Evolutionary conservation across 2,888 invertebrate species (phyloP).

Genomic region (Pollenia amentaria): DNA sequence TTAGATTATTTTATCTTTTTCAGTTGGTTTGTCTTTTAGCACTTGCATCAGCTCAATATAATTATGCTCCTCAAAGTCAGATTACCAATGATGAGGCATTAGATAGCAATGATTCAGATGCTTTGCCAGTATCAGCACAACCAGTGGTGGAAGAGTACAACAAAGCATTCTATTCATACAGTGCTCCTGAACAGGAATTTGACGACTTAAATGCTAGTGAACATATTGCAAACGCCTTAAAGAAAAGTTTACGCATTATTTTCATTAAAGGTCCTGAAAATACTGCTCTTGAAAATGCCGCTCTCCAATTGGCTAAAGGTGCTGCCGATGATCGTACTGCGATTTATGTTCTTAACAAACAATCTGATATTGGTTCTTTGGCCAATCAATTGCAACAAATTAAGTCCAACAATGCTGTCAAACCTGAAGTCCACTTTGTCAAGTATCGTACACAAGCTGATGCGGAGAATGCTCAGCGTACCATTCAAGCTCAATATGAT

Average conservation of each 20-base stretch:
- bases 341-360: conserved; percentile 81
- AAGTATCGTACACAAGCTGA: conserved; percentile 82
- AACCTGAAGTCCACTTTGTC: conserved; percentile 81
- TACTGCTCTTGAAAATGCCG: conserved; percentile 79
- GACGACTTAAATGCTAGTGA: conserved; percentile 76
- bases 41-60: conserved; percentile 70
- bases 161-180: conserved; percentile 79
- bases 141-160: conserved; percentile 75
- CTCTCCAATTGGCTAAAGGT: conserved; percentile 79
- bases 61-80: conserved; percentile 59
- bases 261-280: conserved; percentile 83
- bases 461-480: conserved; percentile 81
- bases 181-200: conserved; percentile 81
- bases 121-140: conserved; percentile 74
- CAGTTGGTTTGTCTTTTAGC: conserved; percentile 78
- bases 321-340: conserved; percentile 81
- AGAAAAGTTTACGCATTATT: conserved; percentile 81
- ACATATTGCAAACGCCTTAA: conserved; percentile 76
- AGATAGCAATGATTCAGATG: conserved; percentile 67
- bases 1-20: background rate
- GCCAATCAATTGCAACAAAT: conserved; percentile 78
- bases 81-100: conserved; percentile 48
- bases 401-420: conserved; percentile 76
- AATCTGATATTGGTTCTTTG: conserved; percentile 79
- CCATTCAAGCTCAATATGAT: conserved; percentile 81